Base-by-base conservation (phyloP, 92 coral and sea anemone genomes). In the Porites lobata region DNA sequence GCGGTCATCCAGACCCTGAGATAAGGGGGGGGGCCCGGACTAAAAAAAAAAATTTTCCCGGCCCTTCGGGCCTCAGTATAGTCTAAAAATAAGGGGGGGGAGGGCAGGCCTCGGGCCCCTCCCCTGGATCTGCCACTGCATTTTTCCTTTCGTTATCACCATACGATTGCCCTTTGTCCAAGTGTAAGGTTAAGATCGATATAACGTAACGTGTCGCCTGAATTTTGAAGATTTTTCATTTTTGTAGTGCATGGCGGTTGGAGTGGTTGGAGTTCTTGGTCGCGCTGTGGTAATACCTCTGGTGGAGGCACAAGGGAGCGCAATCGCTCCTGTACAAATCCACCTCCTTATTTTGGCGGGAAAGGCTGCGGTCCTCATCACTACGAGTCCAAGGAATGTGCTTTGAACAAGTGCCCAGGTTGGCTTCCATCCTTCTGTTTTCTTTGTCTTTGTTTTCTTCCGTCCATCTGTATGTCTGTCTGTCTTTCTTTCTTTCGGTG, bases 321-420 rank as follows among this genome's bases (percentile, higher is more conserved):
- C 51, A 51, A 14, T 52, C 76, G 76, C 17, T 53, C 85, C 65
- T 81, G 85, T 9, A 81, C 85, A 24, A 81, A 67, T 18, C 76
- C 76, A 9, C 77, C 76, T 22, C 85, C 76, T 59, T 66, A 21
- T 67, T 52, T 17, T 53, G 76, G 76, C 58, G 66, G 85, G 18
- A 81, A 67, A 68, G 76, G 85, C 17, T 81, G 85, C 69, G 85
- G 85, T 50, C 11, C 83, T 63, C 47, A 52, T 38, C 43, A 81
- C 50, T 32, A 81, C 29, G 76, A 81, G 67, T 52, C 65, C 1
- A 51, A 56, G 52, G 24, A 67, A 17, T 81, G 85, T 81, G 76
- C 64, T 67, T 50, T 68, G 29, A 69, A 69, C 69, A 51, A 67
- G 24, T 22, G 76, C 65, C 66, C 66, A 24, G 65, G 85, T 67